Evolutionary conservation across 1,140 invertebrate species (phyloP), one percentile per base, ranked within the genome.

Genomic region (Steinernema khuongi): DNA sequence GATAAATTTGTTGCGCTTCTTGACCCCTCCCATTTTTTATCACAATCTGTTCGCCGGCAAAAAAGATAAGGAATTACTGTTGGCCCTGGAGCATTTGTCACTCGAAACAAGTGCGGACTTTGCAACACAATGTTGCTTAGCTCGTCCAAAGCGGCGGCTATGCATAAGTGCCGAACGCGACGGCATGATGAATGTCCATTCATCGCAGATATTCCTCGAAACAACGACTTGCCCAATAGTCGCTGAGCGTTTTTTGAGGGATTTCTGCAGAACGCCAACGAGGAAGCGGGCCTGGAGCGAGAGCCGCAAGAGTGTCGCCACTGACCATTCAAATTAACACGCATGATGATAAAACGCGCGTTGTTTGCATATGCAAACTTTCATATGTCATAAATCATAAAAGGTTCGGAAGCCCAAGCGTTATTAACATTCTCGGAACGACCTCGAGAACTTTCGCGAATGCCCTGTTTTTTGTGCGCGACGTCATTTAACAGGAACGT

Each of bases 321-420:
- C n/a, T 41, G 36, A n/a, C 7, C 36, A n/a, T 41, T 41, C n/a
- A n/a, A n/a, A 11, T n/a, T 41, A 7, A n/a, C 7, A 41, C 7
- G n/a, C 7, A n/a, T 11, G n/a, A 41, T 11, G 7, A 41, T 41
- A 60, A 60, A 60, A 60, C 7, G 19, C 19, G 50, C n/a, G 19
- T 11, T 22, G 26, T 60, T 60, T 60, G 50, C 50, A 60, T 60
- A 60, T 60, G 50, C 50, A 60, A 60, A 60, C 50, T 60, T 41
- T 60, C 50, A 22, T 14, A 14, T 26, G 11, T 22, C 50, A 60
- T 22, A 60, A 17, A 60, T 60, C 50, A 60, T 60, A 11, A 26
- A 26, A 11, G 7, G 50, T 60, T 60, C 4, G 50, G 19, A 22
- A 60, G 50, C 50, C 2, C 50, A 22, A n/a, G 50, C 19, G 4